These are phyloP conservation scores for Gymnoscelis rufifasciata DNA, from an alignment of 2,888 invertebrate genomes.

Conservation along the genomic window DNA sequence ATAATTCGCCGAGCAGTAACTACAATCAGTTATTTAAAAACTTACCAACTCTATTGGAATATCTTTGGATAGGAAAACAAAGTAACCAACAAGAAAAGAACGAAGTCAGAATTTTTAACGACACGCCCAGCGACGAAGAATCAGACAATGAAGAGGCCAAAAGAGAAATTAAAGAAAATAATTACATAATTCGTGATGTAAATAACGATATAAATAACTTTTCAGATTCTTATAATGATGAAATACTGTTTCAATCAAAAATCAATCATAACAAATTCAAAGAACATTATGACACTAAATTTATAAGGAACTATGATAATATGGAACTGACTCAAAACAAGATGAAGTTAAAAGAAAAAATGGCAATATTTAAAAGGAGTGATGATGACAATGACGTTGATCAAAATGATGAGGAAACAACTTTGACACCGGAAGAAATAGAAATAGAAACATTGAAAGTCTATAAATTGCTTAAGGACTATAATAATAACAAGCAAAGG, in stretches of 20 bases:
- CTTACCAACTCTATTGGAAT: constrained; percentile 51
- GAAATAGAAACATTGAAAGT: constrained; percentile 37
- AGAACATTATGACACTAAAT: no score
- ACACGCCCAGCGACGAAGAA: constrained; percentile 1
- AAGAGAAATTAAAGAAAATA: neutral
- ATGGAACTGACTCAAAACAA: neutral
- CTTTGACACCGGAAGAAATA: constrained; percentile 41
- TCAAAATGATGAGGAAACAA: constrained; percentile 1
- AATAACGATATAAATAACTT: neutral
- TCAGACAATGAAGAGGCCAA: constrained; percentile 12
- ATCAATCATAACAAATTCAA: no score
- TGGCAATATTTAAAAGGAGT: neutral
- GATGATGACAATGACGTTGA: neutral
- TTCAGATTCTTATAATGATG: no score
- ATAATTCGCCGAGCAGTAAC: constrained; percentile 28
- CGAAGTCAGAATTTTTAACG: constrained; percentile 38
- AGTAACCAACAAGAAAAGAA: constrained; percentile 52
- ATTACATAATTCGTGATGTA: no score
- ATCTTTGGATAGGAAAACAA: constrained; percentile 43
- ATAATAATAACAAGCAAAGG: constrained; percentile 36
- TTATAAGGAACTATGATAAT: no score
- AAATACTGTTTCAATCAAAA: no score
- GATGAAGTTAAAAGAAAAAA: neutral
- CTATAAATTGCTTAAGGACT: constrained; percentile 44
- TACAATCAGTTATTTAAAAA: constrained; percentile 46